Evolutionary conservation across 1,140 invertebrate genomes (phyloP), one percentile per base, ranked within the genome.

Genomic region (Drosophila lacertosa): DNA sequence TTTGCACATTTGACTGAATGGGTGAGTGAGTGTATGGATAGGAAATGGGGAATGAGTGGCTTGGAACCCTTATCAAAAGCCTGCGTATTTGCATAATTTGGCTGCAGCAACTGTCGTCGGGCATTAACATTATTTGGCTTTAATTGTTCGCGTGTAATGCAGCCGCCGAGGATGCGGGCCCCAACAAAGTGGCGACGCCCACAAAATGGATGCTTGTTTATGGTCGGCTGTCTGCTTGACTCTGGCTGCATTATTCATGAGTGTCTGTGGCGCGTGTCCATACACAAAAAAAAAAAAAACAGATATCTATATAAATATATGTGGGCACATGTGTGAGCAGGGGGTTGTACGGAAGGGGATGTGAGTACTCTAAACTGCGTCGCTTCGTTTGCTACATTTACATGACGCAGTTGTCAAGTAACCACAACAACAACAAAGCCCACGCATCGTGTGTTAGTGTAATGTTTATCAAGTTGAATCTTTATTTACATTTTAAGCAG

Each of bases 61-160:
- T n/a, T 15, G 18, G 20, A 67, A 70, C 71, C 71, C 71, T 70
- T 69, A 33, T 74, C 67, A 70, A 70, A 65, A 42, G 40, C 45
- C 53, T 50, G 6, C 7, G 15, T 6, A 74, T 74, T 74, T 74
- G 39, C 71, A 74, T 74, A 74, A 74, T 74, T 74, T 53, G 58
- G 54, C 29, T 74, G 59, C 66, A 74, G 59, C 59, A 53, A 70
- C 59, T 74, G 71, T 74, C 71, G 71, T n/a, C 26, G 22, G 66
- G 47, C 59, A 74, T 74, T 74, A 74, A 64, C 59, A 74, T 70
- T 70, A 70, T 74, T 64, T 74, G 59, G 47, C 53, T 59, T 70
- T 74, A 74, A 70, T 74, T 74, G 71, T 74, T 44, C 18, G 16
- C 39, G 10, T 47, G 22, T 47, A 58, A 29, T 48, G 50, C 35